A percentile compares a stretch with the other conserved stretches of the same genome.
phyloP scores from a whole-genome alignment of 2,113 vertebrate genomes.

The Tyto alba region DNA sequence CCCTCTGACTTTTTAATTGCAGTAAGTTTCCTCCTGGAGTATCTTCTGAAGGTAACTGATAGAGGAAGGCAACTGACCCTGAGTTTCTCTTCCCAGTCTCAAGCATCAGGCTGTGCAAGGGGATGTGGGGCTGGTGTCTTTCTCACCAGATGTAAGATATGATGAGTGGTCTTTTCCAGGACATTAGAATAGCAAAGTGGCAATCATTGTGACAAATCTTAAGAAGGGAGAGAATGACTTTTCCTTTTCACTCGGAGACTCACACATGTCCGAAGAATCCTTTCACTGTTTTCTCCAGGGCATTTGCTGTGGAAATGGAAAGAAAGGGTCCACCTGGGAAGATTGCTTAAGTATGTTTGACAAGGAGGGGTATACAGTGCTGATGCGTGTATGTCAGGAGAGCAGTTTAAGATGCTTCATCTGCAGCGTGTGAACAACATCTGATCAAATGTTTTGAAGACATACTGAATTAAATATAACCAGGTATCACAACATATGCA shows the following conservation, averaged over 20 bases:
- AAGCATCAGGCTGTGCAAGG: not conserved
- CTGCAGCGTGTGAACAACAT: not conserved
- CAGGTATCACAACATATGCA: not conserved
- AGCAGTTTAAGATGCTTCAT: not conserved
- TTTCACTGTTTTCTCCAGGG: not conserved
- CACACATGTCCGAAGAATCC: not conserved
- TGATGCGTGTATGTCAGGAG: not conserved
- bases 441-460: not conserved
- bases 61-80: not conserved
- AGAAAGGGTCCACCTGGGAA: not conserved
- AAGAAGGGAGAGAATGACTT: not conserved
- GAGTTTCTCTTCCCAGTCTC: not conserved
- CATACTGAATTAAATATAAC: not conserved
- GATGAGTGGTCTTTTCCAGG: not conserved
- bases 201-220: not conserved
- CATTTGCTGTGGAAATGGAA: not conserved
- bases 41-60: not conserved
- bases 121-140: not conserved
- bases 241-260: not conserved
- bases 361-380: too few species aligned
- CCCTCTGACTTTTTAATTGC: not conserved
- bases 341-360: not conserved
- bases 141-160: not conserved
- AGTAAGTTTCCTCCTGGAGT: not conserved
- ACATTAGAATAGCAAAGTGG: not conserved